Evolutionary conservation across 2,113 vertebrate species (phyloP), one percentile per base, ranked within the genome.

Genomic region (Tetrax tetrax): DNA sequence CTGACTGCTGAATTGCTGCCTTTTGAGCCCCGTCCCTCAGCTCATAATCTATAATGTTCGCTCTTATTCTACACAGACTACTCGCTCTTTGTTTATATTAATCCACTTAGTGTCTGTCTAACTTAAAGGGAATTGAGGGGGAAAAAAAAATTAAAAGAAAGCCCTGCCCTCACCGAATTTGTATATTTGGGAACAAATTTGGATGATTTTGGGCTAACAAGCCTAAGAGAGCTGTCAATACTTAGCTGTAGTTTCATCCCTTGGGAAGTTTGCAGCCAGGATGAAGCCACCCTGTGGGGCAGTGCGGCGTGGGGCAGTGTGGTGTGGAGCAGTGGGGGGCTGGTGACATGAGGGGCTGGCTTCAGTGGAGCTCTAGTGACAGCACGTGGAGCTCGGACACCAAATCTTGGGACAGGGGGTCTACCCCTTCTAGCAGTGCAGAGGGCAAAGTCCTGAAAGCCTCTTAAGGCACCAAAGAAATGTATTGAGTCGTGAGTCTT

Each of bases 351-450:
- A 25, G 16, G 31, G 48, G 8, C 20, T 63, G 27, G 27, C 35
- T 53, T 85, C 2, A 1, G 5, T 37, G 3, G 2, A 35, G 53
- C 23, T 78, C 35, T 70, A 14, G 41, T 20, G 51, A 20, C 41
- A n/a, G 33, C 15, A 10, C 0, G 0, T 43, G 41, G 19, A 27
- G 64, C 19, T 86, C 0, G 0, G n/a, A 10, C 41, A 68, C 47
- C 37, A 35, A 54, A 84, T 43, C 18, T 81, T n/a, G 63, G 37
- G 38, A 50, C 20, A 57, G 64, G 47, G 48, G 19, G 5, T 50
- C 22, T 33, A 12, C 10, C 35, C 16, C 7, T 61, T 45, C 35
- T 45, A 59, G 21, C 5, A 25, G 27, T 23, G 64, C 37, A 69
- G 14, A 37, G 14, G 41, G 4, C 9, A 65, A 54, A 28, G 64